These are phyloP conservation scores for Takifugu bimaculatus DNA, from an alignment of 2,113 vertebrate genomes.

Conservation along the genomic window DNA sequence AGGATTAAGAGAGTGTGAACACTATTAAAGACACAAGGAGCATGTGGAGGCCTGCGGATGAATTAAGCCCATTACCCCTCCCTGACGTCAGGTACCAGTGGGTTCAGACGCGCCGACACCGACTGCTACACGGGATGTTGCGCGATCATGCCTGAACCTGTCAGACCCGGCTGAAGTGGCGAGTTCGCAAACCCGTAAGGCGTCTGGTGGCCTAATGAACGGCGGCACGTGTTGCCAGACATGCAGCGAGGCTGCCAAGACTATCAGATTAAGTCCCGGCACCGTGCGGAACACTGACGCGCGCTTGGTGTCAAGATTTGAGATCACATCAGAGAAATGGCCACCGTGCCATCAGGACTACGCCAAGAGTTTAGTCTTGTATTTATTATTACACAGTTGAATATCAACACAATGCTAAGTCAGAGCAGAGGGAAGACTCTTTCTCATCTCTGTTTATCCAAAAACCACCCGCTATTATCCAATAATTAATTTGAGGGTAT, in stretches of 20 bases:
- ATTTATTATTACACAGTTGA: too few relatives aligned
- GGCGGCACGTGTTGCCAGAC: constrained; percentile 19
- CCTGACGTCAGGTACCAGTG: too few relatives aligned
- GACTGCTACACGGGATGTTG: constrained; percentile 5
- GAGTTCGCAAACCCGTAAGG: constrained; percentile 29
- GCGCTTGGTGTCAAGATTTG: constrained; percentile 18
- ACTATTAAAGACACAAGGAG: too few relatives aligned
- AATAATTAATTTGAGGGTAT: too few relatives aligned
- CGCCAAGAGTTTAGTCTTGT: too few relatives aligned
- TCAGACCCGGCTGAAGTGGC: constrained; percentile 40
- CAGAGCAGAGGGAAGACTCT: too few relatives aligned
- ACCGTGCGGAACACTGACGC: constrained; percentile 7
- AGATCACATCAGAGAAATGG: constrained; percentile 11
- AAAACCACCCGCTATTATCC: too few relatives aligned
- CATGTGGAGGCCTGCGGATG: background rate
- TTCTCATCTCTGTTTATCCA: too few relatives aligned
- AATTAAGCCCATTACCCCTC: background rate
- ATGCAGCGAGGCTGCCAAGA: constrained; percentile 18
- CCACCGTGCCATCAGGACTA: background rate
- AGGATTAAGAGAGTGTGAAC: too few relatives aligned
- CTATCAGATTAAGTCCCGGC: constrained; percentile 27
- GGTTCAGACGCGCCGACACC: background rate
- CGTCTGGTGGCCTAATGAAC: constrained; percentile 36
- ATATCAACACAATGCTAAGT: too few relatives aligned
- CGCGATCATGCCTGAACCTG: constrained; percentile 47